Conservation (phyloP, 2,797 vertebrate genomes). For the Urocyon cinereoargenteus region DNA sequence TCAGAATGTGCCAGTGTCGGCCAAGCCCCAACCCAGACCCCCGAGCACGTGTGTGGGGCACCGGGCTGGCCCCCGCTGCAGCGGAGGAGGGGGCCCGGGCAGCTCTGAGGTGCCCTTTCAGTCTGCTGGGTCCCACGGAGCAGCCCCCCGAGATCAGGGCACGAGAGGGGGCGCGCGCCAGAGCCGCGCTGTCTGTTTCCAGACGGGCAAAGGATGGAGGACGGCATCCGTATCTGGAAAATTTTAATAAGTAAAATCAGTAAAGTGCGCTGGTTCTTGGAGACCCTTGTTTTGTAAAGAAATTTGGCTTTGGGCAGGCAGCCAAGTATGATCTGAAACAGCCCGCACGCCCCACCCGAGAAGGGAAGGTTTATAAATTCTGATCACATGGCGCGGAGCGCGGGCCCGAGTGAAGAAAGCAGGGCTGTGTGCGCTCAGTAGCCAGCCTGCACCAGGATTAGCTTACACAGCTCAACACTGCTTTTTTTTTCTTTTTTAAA, state of each 20-base stretch:
- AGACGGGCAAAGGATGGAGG: slow-evolving; percentile 69
- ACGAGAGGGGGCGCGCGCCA: accelerated
- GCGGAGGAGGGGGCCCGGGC: not conserved
- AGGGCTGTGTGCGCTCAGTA: slow-evolving; percentile 79
- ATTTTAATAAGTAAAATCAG: slow-evolving; percentile 79
- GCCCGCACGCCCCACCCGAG: slow-evolving; percentile 82
- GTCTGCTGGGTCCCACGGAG: accelerated
- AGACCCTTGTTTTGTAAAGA: slow-evolving; percentile 83
- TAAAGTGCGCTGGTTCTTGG: slow-evolving; percentile 68
- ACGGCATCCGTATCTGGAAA: slow-evolving; percentile 75
- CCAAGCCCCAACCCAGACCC: not conserved
- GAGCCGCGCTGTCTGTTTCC: slow-evolving; percentile 45
- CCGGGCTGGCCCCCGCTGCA: not conserved
- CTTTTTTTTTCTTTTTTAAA: not conserved
- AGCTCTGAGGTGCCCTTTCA: not conserved
- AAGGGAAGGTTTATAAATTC: slow-evolving; percentile 82
- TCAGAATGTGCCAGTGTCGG: not conserved
- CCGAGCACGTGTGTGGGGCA: accelerated
- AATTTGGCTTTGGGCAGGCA: slow-evolving; percentile 82
- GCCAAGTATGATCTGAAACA: slow-evolving; percentile 80
- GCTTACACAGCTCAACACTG: slow-evolving; percentile 79
- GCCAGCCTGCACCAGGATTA: slow-evolving; percentile 71
- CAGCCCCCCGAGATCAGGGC: not conserved
- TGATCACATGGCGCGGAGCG: slow-evolving; percentile 72
- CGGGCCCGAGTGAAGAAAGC: slow-evolving; percentile 81